Evolutionary conservation across 2,888 invertebrate genomes (phyloP), one percentile per base, ranked within the genome.

Genomic region (Melangyna quadrimaculata): DNA sequence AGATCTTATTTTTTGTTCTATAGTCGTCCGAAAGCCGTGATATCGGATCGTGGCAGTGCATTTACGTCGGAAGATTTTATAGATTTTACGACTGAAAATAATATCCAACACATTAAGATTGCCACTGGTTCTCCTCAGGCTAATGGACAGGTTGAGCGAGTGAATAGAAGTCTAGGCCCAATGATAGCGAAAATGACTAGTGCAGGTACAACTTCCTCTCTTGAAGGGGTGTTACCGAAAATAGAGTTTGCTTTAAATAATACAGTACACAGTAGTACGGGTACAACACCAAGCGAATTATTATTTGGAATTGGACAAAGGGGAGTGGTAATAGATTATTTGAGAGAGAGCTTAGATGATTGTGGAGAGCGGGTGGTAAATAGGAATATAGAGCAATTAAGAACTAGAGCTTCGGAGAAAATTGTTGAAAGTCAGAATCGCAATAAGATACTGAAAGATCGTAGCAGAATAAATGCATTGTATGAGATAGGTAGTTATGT

Each of bases 401-500:
- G 55, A 17, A 12, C 8, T n/a, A 17, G n/a, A 24, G 74, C 80
- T 1, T n/a, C 43, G 2, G 37, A 80, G 22, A 74, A 53, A 37
- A 74, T 80, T 17, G 19, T 24, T 7, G 53, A 61, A 63, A 17
- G 53, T 17, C 70, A 74, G 17, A 35, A 74, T 6, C 61, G 51
- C 35, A 73, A 79, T 57, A 67, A 63, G 40, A 6, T 9, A 27
- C 8, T 29, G 7, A 72, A 67, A 37, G 67, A 79, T 51, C 22
- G 57, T 19, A 45, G 22, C 14, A 61, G 67, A 57, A 24, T 29
- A 29, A 12, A 71, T 22, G 45, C 55, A 3, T 24, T 22, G 14
- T 79, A 79, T 37, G 48, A 19, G 24, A n/a, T n/a, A n/a, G 88
- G 88, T 9, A 88, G 88, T 57, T 87, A 88, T 27, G 88, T 89